Evolutionary conservation across 2,888 invertebrate genomes (phyloP).

Genomic region (Timema podura): DNA sequence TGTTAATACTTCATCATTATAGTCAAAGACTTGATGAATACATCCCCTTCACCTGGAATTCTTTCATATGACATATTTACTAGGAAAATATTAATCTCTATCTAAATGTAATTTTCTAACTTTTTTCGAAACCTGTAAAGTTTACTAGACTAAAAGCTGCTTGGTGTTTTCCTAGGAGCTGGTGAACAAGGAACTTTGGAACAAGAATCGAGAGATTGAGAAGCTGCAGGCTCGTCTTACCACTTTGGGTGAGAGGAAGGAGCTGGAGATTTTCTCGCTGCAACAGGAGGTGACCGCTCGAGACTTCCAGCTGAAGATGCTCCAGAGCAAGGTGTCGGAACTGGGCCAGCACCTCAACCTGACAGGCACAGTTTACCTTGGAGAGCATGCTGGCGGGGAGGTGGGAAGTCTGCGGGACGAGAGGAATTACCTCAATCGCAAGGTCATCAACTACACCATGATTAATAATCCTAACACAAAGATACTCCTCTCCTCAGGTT

Average conservation of each 20-base stretch:
- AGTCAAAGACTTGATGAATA: no score
- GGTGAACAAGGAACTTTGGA: slow-evolving; percentile 55
- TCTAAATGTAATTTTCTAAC: no score
- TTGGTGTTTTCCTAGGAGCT: slow-evolving; percentile 39
- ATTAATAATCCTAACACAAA: no score
- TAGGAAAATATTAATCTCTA: no score
- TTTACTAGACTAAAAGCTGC: no score
- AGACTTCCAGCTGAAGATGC: slow-evolving; percentile 37
- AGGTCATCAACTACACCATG: slow-evolving; percentile 1
- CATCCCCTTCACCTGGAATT: no score
- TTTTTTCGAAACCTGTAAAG: no score
- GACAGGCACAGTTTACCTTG: slow-evolving; percentile 12
- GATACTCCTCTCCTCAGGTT: no score
- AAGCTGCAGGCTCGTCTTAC: slow-evolving; percentile 43
- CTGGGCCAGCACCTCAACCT: slow-evolving; percentile 34
- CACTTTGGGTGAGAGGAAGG: slow-evolving; percentile 38
- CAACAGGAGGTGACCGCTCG: slow-evolving; percentile 28
- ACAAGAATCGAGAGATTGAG: slow-evolving; percentile 55
- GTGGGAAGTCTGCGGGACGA: slow-evolving; percentile 34
- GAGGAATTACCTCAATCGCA: slow-evolving; percentile 36
- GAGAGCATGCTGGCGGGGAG: not conserved
- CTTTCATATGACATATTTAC: no score
- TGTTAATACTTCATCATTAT: no score
- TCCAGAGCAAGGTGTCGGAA: slow-evolving; percentile 40
- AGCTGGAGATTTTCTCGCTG: slow-evolving; percentile 41